Percentiles rank a stretch among this genome's conserved stretches.
Conservation (phyloP, 1,140 invertebrate species). For the Neodiprion fabricii region DNA sequence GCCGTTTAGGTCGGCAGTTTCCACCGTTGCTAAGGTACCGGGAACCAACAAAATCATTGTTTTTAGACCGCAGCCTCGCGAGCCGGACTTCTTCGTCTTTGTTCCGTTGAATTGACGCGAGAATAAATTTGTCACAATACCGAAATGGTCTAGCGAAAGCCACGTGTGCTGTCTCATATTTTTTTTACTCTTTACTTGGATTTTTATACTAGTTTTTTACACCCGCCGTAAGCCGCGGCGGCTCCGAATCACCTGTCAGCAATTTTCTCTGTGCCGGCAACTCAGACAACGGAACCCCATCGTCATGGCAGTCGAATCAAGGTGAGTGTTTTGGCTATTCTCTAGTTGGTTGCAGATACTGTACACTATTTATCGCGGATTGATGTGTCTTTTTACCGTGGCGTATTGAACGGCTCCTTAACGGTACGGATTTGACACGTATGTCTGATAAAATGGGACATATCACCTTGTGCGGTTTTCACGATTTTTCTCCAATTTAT, state of each 20-base stretch:
- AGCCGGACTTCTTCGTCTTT: neutral
- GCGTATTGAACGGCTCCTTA: no score
- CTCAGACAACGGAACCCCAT: neutral
- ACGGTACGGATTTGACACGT: no score
- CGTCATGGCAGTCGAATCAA: slow-evolving; percentile 40
- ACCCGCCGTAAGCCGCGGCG: neutral
- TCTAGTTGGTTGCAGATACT: no score
- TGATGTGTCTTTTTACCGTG: slow-evolving; percentile 3
- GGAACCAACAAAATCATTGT: slow-evolving; percentile 2
- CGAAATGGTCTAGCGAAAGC: neutral
- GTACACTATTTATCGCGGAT: slow-evolving; percentile 16
- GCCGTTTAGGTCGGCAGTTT: neutral
- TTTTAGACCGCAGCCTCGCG: neutral
- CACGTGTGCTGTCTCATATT: neutral
- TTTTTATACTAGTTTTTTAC: neutral
- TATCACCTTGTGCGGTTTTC: no score
- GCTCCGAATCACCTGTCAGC: neutral
- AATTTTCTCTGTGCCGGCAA: no score
- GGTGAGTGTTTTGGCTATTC: slow-evolving; percentile 23
- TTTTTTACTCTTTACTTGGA: neutral
- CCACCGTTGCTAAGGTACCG: neutral
- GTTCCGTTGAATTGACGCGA: neutral
- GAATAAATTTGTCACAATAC: neutral
- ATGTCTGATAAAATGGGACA: no score
- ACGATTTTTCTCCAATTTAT: no score